Evolutionary conservation across 2,113 vertebrate species (phyloP).

Genomic region (Cyanoliseus patagonus): DNA sequence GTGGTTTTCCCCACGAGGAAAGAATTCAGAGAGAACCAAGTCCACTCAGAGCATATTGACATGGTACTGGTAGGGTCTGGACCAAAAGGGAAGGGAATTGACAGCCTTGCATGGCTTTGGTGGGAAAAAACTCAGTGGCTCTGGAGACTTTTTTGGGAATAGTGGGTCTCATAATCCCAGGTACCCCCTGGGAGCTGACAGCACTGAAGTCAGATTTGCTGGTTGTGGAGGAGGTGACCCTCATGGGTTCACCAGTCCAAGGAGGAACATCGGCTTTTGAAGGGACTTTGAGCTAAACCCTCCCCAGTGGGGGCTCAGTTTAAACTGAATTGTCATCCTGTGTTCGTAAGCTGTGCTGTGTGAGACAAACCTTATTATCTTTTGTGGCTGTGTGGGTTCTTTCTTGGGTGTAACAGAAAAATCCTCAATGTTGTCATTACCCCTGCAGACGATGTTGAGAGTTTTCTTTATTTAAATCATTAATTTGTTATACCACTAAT

Average conservation of each 20-base stretch:
- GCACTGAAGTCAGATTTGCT: too few species aligned
- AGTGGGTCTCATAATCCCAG: background rate
- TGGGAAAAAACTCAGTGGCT: background rate
- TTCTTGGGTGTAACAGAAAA: background rate
- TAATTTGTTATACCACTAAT: background rate
- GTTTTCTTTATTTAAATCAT: background rate
- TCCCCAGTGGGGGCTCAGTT: accelerated
- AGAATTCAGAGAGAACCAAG: background rate
- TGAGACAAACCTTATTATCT: background rate
- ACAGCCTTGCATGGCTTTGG: background rate
- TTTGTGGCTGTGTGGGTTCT: background rate
- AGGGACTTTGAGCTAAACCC: background rate
- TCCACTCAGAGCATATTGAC: accelerated
- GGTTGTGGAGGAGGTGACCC: background rate
- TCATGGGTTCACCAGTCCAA: accelerated
- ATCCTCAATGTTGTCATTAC: background rate
- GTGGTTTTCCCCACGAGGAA: background rate
- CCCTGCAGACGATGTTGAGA: background rate
- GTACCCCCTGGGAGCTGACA: background rate
- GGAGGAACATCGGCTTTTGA: accelerated
- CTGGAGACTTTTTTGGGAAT: background rate
- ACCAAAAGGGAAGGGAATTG: background rate
- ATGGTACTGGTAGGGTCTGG: background rate
- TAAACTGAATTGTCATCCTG: accelerated
- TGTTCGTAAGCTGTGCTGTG: accelerated